phyloP scores from a whole-genome alignment of 2,113 vertebrate species.

The Tyrannus savana region DNA sequence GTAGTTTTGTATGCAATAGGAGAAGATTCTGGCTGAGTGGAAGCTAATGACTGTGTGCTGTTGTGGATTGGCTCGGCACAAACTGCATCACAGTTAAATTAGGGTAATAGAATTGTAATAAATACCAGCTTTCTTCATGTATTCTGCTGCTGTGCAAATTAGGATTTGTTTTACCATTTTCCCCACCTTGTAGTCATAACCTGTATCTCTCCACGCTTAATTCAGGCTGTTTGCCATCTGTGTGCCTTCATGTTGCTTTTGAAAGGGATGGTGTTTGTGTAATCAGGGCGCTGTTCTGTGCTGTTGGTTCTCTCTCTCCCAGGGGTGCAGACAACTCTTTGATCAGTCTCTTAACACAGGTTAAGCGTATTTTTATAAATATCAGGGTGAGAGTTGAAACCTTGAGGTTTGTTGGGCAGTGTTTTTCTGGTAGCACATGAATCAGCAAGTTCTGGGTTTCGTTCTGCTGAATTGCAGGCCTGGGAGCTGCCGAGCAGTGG shows the following conservation, averaged over 20 bases:
- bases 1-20: background rate
- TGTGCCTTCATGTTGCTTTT: background rate
- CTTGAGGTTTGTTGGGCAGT: background rate
- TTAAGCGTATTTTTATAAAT: background rate
- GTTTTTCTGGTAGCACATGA: background rate
- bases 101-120: background rate
- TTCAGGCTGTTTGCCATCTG: background rate
- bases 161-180: background rate
- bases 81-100: background rate
- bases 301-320: fast-evolving
- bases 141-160: background rate
- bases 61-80: background rate
- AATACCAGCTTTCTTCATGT: background rate
- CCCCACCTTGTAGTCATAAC: background rate
- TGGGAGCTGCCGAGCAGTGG: background rate
- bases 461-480: background rate
- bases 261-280: background rate
- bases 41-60: background rate
- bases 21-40: background rate
- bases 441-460: fast-evolving
- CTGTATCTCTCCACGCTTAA: background rate
- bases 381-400: background rate
- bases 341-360: background rate
- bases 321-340: background rate
- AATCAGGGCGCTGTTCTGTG: background rate